These are phyloP conservation scores for Zaprionus taronus DNA, from an alignment of 1,140 invertebrate genomes.

Conservation along the genomic window DNA sequence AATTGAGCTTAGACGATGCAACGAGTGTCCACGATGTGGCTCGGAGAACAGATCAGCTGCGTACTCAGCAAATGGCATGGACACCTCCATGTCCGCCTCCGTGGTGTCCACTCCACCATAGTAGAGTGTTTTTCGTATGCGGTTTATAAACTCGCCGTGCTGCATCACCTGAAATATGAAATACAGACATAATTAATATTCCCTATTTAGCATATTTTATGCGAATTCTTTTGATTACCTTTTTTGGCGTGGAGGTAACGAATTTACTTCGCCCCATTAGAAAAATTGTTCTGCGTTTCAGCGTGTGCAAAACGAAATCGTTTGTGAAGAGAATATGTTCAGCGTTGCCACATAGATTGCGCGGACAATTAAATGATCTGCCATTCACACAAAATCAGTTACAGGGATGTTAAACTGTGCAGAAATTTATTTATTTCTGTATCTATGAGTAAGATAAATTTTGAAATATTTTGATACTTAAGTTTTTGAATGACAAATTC, in stretches of 20 bases:
- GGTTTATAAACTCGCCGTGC: slow-evolving; percentile 90
- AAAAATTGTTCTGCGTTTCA: slow-evolving; percentile 33
- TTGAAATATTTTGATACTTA: neutral
- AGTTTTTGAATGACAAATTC: neutral
- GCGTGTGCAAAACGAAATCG: slow-evolving; percentile 32
- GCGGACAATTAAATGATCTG: slow-evolving; percentile 12
- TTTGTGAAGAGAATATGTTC: neutral
- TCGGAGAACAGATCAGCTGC: slow-evolving; percentile 93
- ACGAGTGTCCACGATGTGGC: slow-evolving; percentile 88
- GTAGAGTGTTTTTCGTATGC: slow-evolving; percentile 94
- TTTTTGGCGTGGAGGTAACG: slow-evolving; percentile 45
- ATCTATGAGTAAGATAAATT: neutral
- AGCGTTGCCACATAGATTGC: slow-evolving; percentile 24
- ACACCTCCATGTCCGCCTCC: slow-evolving; percentile 83
- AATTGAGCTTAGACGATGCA: slow-evolving; percentile 92
- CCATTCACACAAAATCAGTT: neutral
- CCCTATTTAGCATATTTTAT: neutral
- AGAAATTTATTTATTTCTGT: neutral
- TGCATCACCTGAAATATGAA: slow-evolving; percentile 67
- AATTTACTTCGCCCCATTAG: slow-evolving; percentile 61
- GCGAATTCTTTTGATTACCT: slow-evolving; percentile 37
- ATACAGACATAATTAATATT: neutral
- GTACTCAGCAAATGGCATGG: slow-evolving; percentile 87
- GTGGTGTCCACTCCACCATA: slow-evolving; percentile 94
- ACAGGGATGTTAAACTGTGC: slow-evolving; percentile 3